Evolutionary conservation across 2,113 vertebrate species (phyloP).

Genomic region (Hippocampus comes): DNA sequence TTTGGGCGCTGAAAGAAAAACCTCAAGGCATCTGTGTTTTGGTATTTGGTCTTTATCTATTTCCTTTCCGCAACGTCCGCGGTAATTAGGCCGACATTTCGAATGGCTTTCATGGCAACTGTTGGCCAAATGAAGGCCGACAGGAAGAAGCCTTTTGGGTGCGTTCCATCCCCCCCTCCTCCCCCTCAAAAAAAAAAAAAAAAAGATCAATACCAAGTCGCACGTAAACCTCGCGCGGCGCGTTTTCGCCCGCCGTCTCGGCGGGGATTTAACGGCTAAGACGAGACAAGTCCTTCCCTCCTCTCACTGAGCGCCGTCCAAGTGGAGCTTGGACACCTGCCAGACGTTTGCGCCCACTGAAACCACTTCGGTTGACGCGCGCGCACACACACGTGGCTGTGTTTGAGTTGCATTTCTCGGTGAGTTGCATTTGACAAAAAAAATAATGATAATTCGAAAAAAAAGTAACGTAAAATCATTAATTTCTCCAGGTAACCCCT

Average conservation of each 20-base stretch:
- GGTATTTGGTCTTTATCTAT: neutral
- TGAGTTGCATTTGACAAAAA: no score
- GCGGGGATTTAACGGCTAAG: slow-evolving; percentile 62
- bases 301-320: slow-evolving; percentile 53
- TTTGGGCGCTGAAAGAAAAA: slow-evolving; percentile 36
- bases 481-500: no score
- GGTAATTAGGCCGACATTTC: slow-evolving; percentile 67
- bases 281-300: slow-evolving; percentile 56
- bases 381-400: no score
- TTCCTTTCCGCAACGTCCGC: slow-evolving; percentile 45
- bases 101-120: slow-evolving; percentile 56
- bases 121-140: slow-evolving; percentile 39
- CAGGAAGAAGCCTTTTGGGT: slow-evolving; percentile 30
- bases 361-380: neutral
- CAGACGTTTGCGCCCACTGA: slow-evolving; percentile 41
- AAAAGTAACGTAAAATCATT: no score
- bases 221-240: slow-evolving; percentile 57
- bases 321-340: slow-evolving; percentile 58
- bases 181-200: slow-evolving; percentile 50
- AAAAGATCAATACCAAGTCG: slow-evolving; percentile 45
- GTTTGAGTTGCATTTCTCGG: no score
- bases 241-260: slow-evolving; percentile 48
- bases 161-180: slow-evolving; percentile 38
- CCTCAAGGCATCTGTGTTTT: slow-evolving; percentile 55
- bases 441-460: no score